Conservation (phyloP, 2,888 invertebrate species). For the Bellardia bayeri region DNA sequence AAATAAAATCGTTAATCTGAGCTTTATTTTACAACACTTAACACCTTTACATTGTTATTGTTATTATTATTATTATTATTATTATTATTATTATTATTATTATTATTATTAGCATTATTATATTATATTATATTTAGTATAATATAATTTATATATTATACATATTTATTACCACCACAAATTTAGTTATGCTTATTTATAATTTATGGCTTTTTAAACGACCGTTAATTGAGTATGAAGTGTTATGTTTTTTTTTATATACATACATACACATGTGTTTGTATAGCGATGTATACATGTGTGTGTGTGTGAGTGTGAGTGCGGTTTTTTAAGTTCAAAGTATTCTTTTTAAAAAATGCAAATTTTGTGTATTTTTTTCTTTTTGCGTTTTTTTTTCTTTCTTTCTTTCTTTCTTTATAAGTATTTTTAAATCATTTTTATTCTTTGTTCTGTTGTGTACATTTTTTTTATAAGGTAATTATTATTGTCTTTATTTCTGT, state of each 20-base stretch:
- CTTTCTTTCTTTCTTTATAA: neutral
- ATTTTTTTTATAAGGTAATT: slow-evolving; percentile 1
- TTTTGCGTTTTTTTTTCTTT: slow-evolving; percentile 26
- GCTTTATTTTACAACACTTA: slow-evolving; percentile 55
- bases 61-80: no score
- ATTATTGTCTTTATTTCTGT: neutral
- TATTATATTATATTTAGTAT: neutral
- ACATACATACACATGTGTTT: neutral
- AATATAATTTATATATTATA: neutral
- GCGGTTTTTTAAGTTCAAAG: slow-evolving; percentile 66
- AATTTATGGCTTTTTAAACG: slow-evolving; percentile 56
- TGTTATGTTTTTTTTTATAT: slow-evolving; percentile 29
- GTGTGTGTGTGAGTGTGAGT: neutral
- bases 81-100: neutral
- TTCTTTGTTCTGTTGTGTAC: slow-evolving; percentile 18
- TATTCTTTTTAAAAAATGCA: slow-evolving; percentile 65
- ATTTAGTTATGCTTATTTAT: neutral
- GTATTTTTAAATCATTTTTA: slow-evolving; percentile 37
- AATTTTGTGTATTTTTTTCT: slow-evolving; percentile 58
- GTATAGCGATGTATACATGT: neutral
- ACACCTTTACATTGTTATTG: slow-evolving; percentile 21
- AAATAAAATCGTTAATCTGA: slow-evolving; percentile 21
- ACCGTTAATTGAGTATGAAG: slow-evolving; percentile 62
- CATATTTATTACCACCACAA: no score
- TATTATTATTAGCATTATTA: no score